Evolutionary conservation across 1,140 invertebrate genomes (phyloP).

Genomic region (Armadillidium nasatum): DNA sequence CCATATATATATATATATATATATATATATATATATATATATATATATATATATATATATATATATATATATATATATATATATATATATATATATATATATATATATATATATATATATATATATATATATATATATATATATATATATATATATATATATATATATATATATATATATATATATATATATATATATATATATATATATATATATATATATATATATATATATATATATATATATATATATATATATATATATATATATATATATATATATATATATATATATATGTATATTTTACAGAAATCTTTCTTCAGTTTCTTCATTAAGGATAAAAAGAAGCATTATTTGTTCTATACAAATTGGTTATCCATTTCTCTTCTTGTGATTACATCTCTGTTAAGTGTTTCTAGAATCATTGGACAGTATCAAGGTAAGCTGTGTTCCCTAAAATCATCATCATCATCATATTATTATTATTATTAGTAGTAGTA

Average conservation of each 20-base stretch:
- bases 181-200: neutral
- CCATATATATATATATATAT: too few species aligned
- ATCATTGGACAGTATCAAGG: constrained; percentile 37
- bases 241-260: neutral
- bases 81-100: neutral
- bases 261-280: neutral
- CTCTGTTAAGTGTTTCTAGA: constrained; percentile 30
- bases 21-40: too few species aligned
- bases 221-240: neutral
- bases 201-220: neutral
- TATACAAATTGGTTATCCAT: neutral
- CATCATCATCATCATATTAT: too few species aligned
- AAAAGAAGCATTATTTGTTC: neutral
- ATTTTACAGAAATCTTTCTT: neutral
- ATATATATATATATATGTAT: neutral
- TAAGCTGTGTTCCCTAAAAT: too few species aligned
- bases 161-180: neutral
- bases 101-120: neutral
- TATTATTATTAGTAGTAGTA: too few species aligned
- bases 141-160: neutral
- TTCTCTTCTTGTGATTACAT: constrained; percentile 16
- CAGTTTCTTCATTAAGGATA: neutral
- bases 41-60: too few species aligned
- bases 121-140: neutral
- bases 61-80: neutral